phyloP scores from a whole-genome alignment of 2,113 vertebrate species.

The Rhagologus leucostigma region DNA sequence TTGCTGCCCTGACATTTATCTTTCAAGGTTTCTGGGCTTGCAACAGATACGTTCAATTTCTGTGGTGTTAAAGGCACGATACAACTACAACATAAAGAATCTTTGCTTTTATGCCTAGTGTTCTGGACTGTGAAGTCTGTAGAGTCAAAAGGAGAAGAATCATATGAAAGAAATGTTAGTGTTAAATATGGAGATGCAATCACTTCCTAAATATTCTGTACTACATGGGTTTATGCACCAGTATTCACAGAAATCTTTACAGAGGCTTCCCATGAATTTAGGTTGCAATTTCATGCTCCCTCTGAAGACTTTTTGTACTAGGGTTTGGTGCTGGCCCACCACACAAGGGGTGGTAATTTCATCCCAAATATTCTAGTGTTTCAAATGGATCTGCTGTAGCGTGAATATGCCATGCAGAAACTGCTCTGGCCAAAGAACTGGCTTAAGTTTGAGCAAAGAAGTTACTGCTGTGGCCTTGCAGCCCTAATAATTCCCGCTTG shows the following conservation, averaged over 20 bases:
- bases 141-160: neutral
- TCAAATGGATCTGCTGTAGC: neutral
- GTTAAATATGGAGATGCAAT: neutral
- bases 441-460: neutral
- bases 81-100: neutral
- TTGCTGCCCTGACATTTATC: neutral
- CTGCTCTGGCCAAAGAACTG: neutral
- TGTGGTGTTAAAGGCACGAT: neutral
- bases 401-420: neutral
- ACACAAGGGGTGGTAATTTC: neutral
- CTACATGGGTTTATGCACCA: neutral
- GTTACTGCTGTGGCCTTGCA: neutral
- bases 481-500: neutral
- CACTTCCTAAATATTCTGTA: neutral
- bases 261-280: neutral
- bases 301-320: neutral
- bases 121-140: neutral
- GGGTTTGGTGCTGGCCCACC: neutral
- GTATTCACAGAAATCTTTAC: neutral
- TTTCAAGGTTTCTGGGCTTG: neutral
- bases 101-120: neutral
- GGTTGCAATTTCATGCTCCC: neutral
- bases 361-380: neutral
- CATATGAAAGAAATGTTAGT: neutral
- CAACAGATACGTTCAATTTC: neutral